phyloP scores from a whole-genome alignment of 2,888 invertebrate species.

The Limnephilus marmoratus region DNA sequence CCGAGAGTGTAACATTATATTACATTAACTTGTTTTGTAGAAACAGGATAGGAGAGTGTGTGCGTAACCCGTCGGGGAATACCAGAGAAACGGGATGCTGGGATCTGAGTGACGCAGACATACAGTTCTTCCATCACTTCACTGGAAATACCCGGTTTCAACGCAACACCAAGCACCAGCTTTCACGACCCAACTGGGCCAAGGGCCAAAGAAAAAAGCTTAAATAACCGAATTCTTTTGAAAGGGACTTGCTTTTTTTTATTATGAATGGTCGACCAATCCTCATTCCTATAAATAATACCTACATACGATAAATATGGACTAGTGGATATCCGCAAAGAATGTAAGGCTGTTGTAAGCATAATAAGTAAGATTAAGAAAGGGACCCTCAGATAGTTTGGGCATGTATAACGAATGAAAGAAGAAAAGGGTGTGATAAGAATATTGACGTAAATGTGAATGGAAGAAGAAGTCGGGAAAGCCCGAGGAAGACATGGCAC shows the following conservation, averaged over 20 bases:
- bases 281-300: too few species aligned
- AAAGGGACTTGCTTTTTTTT: neutral
- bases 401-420: too few species aligned
- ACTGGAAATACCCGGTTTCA: neutral
- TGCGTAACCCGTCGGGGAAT: neutral
- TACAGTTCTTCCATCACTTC: neutral
- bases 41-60: neutral
- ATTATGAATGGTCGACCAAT: too few species aligned
- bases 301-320: too few species aligned
- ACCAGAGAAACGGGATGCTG: neutral
- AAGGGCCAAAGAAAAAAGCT: neutral
- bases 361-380: too few species aligned
- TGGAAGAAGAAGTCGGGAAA: too few species aligned
- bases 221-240: neutral
- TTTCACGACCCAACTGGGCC: neutral
- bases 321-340: too few species aligned
- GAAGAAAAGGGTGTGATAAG: too few species aligned
- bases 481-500: too few species aligned
- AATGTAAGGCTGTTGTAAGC: too few species aligned
- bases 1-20: neutral
- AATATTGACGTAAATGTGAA: too few species aligned
- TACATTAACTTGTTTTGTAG: neutral
- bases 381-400: too few species aligned
- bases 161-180: neutral
- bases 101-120: neutral